Evolutionary conservation across 1,140 invertebrate genomes (phyloP).

Genomic region (Lucilia cuprina): DNA sequence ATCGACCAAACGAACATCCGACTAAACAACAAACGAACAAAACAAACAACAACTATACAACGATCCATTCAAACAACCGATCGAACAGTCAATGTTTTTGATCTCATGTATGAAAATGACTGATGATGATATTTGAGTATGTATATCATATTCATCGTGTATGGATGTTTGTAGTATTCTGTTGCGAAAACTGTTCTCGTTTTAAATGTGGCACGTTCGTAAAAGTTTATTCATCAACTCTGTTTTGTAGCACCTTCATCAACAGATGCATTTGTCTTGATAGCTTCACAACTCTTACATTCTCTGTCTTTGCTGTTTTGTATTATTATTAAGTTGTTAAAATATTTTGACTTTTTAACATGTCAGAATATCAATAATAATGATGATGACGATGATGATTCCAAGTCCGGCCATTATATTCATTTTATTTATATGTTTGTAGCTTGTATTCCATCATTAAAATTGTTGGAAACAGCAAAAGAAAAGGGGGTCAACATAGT

Average conservation of each 20-base stretch:
- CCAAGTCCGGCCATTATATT: too few species aligned
- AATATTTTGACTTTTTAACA: conserved; percentile 32
- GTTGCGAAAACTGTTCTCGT: not conserved
- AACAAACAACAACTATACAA: not conserved
- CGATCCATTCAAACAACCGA: too few species aligned
- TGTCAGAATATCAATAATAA: conserved; percentile 26
- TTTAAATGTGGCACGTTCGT: conserved; percentile 28
- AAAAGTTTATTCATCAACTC: not conserved
- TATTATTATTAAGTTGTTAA: conserved; percentile 33
- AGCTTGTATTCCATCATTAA: not conserved
- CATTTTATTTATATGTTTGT: too few species aligned
- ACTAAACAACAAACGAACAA: too few species aligned
- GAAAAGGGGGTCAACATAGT: not conserved
- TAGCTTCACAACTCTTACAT: not conserved
- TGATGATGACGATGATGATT: too few species aligned
- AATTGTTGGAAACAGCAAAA: not conserved
- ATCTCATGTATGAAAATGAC: not conserved
- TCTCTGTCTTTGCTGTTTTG: not conserved
- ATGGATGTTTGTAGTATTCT: too few species aligned
- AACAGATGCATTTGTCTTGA: conserved; percentile 15
- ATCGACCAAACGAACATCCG: too few species aligned
- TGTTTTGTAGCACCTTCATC: conserved; percentile 24
- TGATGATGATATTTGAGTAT: conserved; percentile 8
- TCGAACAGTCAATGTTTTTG: not conserved
- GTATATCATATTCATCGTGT: too few species aligned